These are phyloP conservation scores for Chelmon rostratus DNA, from an alignment of 2,797 vertebrate species.

Conservation along the genomic window DNA sequence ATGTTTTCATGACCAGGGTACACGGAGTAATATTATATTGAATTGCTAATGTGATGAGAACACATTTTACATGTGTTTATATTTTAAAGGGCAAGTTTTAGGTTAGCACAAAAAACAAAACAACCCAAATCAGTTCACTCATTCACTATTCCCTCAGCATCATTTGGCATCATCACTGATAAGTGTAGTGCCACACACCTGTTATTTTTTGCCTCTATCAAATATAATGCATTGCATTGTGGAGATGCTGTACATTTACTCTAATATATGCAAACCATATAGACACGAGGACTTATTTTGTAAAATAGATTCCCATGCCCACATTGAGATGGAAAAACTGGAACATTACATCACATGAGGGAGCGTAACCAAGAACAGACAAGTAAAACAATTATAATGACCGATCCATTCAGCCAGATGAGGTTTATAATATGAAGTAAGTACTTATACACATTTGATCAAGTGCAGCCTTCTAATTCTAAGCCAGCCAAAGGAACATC, in stretches of 20 bases:
- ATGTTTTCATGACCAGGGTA: slow-evolving; percentile 12
- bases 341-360: neutral
- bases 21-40: neutral
- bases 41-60: slow-evolving; percentile 4
- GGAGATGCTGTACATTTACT: neutral
- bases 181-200: too few relatives aligned
- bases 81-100: neutral
- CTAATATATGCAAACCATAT: neutral
- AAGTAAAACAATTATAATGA: slow-evolving; percentile 1
- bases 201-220: too few relatives aligned
- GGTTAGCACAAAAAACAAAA: neutral
- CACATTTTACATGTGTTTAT: neutral
- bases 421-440: neutral
- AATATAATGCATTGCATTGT: too few relatives aligned
- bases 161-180: neutral
- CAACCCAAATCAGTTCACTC: neutral
- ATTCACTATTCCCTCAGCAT: neutral
- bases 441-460: slow-evolving; percentile 10
- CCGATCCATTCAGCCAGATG: neutral
- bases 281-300: neutral
- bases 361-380: neutral
- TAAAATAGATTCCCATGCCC: neutral
- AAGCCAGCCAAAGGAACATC: neutral
- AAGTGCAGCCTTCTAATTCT: slow-evolving; percentile 8
- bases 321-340: neutral